Evolutionary conservation across 2,888 invertebrate species (phyloP).

Genomic region (Molanna angustata): DNA sequence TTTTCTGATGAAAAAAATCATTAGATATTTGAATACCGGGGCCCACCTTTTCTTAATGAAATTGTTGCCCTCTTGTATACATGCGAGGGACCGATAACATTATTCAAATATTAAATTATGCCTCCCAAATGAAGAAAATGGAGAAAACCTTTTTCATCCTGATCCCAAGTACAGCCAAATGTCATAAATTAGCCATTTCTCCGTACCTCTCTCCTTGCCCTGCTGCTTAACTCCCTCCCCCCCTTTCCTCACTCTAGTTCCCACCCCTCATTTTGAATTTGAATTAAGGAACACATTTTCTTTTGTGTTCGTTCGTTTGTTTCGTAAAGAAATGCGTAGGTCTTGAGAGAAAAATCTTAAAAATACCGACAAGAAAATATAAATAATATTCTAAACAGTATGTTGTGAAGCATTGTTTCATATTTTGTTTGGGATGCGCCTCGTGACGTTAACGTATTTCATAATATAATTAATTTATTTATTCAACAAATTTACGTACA

Average conservation of each 20-base stretch:
- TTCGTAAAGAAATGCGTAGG: slow-evolving; percentile 21
- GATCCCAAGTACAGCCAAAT: slow-evolving; percentile 25
- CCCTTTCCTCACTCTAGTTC: slow-evolving; percentile 22
- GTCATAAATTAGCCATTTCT: slow-evolving; percentile 32
- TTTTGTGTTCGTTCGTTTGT: slow-evolving; percentile 31
- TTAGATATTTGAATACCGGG: slow-evolving; percentile 13
- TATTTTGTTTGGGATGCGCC: slow-evolving; percentile 9
- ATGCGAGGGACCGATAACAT: slow-evolving; percentile 21
- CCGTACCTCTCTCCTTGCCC: slow-evolving; percentile 20
- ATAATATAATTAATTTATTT: too few relatives aligned
- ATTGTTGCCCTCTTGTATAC: slow-evolving; percentile 20
- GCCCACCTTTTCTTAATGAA: slow-evolving; percentile 18
- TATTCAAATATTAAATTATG: slow-evolving; percentile 29
- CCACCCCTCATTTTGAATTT: slow-evolving; percentile 32
- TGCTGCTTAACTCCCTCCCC: slow-evolving; percentile 10
- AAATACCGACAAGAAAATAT: slow-evolving; percentile 26
- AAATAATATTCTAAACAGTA: slow-evolving; percentile 26
- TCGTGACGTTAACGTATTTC: too few relatives aligned
- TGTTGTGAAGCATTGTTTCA: slow-evolving; percentile 21
- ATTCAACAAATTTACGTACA: too few relatives aligned
- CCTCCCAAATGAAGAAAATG: slow-evolving; percentile 25
- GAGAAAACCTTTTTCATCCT: slow-evolving; percentile 26
- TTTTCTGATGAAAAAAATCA: too few relatives aligned
- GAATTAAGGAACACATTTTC: slow-evolving; percentile 34
- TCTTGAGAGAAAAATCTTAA: slow-evolving; percentile 21